A percentile compares a stretch with the other conserved stretches of the same genome.
Conservation (phyloP, 2,113 vertebrate genomes). For the Sylvia atricapilla region DNA sequence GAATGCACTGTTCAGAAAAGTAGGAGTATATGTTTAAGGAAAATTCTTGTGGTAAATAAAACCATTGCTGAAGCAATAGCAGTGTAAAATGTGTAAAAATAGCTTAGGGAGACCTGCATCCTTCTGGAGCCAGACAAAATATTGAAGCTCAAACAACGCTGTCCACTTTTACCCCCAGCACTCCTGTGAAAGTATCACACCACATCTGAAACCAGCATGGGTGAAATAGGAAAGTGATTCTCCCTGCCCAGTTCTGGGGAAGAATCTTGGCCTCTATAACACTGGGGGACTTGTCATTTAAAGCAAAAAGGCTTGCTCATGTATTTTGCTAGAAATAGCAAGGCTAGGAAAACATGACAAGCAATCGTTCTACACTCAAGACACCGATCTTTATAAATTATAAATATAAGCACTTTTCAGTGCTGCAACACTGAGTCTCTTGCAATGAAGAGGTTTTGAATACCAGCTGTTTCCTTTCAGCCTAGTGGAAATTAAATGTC, state of each 20-base stretch:
- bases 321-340: slow-evolving; percentile 9
- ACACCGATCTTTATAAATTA: background rate
- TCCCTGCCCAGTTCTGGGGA: background rate
- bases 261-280: background rate
- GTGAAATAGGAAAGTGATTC: background rate
- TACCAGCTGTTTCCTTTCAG: background rate
- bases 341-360: background rate
- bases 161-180: background rate
- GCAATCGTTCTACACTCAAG: background rate
- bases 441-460: background rate
- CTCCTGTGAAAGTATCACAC: background rate
- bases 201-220: background rate
- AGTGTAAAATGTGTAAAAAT: background rate
- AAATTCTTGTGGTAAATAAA: background rate
- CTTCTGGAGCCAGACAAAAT: background rate
- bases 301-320: background rate
- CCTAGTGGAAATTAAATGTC: background rate
- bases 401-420: background rate
- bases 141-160: background rate
- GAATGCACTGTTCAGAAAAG: background rate
- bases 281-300: background rate
- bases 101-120: background rate
- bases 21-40: background rate
- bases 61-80: background rate
- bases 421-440: background rate